Evolutionary conservation across 2,888 invertebrate genomes (phyloP).

Genomic region (Philhelius pedissequus): DNA sequence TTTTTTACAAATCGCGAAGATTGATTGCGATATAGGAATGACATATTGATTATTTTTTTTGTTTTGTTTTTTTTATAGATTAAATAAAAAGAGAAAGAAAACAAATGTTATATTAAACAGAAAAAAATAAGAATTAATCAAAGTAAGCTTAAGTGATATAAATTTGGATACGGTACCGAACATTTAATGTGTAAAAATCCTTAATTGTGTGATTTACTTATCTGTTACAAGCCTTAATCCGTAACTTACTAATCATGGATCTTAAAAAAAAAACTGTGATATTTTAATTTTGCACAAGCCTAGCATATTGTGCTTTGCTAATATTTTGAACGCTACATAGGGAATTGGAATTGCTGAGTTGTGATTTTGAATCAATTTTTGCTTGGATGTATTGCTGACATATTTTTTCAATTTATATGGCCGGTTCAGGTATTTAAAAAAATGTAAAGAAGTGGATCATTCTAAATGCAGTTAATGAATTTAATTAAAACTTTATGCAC

Average conservation of each 20-base stretch:
- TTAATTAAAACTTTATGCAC: too few relatives aligned
- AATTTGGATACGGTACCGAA: not conserved
- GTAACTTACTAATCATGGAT: too few relatives aligned
- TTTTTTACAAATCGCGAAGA: slow-evolving; percentile 44
- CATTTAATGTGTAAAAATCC: not conserved
- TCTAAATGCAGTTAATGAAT: too few relatives aligned
- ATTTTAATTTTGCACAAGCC: not conserved
- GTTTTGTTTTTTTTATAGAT: slow-evolving; percentile 6
- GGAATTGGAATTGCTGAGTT: not conserved
- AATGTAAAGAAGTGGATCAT: too few relatives aligned
- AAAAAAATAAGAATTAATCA: slow-evolving; percentile 19
- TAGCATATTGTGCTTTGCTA: not conserved
- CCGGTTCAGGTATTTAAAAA: too few relatives aligned
- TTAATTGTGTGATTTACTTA: not conserved
- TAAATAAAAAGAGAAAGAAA: slow-evolving; percentile 56
- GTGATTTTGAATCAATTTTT: not conserved
- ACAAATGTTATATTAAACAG: slow-evolving; percentile 52
- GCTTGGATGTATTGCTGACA: not conserved
- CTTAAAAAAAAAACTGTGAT: not conserved
- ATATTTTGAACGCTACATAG: not conserved
- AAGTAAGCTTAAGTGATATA: not conserved
- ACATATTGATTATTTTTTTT: slow-evolving; percentile 36
- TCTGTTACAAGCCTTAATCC: not conserved
- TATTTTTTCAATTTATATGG: too few relatives aligned
- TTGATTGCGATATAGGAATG: slow-evolving; percentile 46